Evolutionary conservation across 2,113 vertebrate species (phyloP), one percentile per base, ranked within the genome.

Genomic region (Tympanuchus pallidicinctus): DNA sequence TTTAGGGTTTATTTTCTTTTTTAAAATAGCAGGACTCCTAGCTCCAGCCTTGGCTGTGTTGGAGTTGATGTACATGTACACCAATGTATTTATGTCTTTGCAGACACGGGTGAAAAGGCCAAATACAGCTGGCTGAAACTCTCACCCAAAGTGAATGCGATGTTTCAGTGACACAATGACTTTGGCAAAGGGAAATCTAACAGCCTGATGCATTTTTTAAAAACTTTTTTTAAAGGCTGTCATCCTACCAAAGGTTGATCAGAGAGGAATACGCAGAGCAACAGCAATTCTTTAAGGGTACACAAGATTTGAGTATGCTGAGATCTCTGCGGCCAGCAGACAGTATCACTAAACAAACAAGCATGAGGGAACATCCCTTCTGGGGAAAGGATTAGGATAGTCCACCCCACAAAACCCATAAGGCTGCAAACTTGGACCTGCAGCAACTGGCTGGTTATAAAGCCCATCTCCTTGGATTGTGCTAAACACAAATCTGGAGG

Each of bases 91-190:
- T 70, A 28, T 54, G 28, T 52, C 63, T 75, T 42, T 65, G 66
- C 74, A 92, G 90, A 86, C 81, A 34, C 1, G 11, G 78, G 63
- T 82, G 89, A 92, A 94, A 93, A 94, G 83, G 86, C 50, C 65
- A 94, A 78, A 63, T 12, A n/a, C 45, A 73, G 45, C 64, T 67
- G 81, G 56, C 79, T 88, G 82, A 86, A 93, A 84, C 52, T 92
- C 81, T 75, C 42, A 1, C 80, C 73, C 3, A 0, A 57, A 64
- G 52, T 45, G 73, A 93, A 72, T 63, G 72, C 34, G 86, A 77
- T 0, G 0, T 74, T 88, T 67, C 69, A 48, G 61, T 72, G 65
- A 61, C 86, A 64, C 43, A 17, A 57, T 48, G 88, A 69, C 76
- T 74, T 86, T 78, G 61, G 45, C 80, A 66, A 14, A 45, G 36